Percentiles rank a stretch among this genome's conserved stretches.
Evolutionary conservation across 2,888 invertebrate species (phyloP).

Genomic region (Monopis laevigella): DNA sequence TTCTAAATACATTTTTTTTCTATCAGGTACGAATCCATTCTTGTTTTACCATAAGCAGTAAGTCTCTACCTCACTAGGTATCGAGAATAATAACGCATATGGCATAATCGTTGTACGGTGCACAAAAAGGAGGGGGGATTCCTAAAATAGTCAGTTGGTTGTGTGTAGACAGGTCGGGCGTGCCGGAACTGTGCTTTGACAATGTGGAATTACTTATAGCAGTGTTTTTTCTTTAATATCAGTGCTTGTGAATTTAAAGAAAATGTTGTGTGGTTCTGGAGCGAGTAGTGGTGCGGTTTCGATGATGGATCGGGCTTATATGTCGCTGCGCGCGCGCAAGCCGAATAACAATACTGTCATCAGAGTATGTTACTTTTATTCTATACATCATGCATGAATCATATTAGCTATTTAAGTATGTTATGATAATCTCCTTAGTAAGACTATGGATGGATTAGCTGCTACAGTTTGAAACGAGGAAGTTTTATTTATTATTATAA

Average conservation of each 20-base stretch:
- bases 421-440: no score
- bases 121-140: slow-evolving; percentile 1
- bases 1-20: no score
- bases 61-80: slow-evolving; percentile 4
- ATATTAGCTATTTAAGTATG: no score
- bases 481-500: no score
- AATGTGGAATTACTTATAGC: background rate
- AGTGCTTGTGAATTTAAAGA: background rate
- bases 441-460: no score
- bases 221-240: background rate
- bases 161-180: background rate
- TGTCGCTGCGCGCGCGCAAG: slow-evolving; percentile 61
- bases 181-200: background rate
- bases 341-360: slow-evolving; percentile 45
- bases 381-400: no score
- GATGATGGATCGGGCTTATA: slow-evolving; percentile 62
- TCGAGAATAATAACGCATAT: slow-evolving; percentile 7
- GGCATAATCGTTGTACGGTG: slow-evolving; percentile 6
- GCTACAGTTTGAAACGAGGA: no score
- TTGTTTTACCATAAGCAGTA: no score
- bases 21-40: no score
- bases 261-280: slow-evolving; percentile 53
- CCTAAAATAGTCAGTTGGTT: slow-evolving; percentile 7
- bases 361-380: no score
- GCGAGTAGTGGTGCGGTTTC: slow-evolving; percentile 53